Evolutionary conservation across 2,113 vertebrate species (phyloP).

Genomic region (Progne subis): DNA sequence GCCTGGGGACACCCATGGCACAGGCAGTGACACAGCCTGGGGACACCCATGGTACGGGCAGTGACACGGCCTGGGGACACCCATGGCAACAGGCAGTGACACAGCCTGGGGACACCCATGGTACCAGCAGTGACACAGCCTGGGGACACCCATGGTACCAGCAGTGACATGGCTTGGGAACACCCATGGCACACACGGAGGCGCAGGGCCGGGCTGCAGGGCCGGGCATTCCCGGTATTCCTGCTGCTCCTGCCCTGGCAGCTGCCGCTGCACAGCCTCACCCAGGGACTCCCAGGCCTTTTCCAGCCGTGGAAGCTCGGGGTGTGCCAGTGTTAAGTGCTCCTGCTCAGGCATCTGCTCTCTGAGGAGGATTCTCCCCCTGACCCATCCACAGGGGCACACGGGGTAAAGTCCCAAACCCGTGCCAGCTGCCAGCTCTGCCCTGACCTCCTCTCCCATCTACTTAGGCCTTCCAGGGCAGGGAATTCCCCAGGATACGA

Average conservation of each 20-base stretch:
- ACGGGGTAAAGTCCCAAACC: not conserved
- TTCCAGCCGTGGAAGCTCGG: fast-evolving
- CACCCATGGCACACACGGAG: not conserved
- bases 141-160: not conserved
- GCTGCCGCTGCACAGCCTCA: not conserved
- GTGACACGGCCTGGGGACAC: not conserved
- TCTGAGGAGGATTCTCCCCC: not conserved
- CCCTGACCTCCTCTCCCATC: not conserved
- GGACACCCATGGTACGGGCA: fast-evolving
- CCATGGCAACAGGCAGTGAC: fast-evolving
- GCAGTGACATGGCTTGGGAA: not conserved
- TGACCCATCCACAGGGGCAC: fast-evolving
- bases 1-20: not conserved
- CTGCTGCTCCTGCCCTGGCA: not conserved
- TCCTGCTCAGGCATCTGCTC: not conserved
- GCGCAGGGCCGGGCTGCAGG: not conserved
- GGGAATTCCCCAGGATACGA: not conserved
- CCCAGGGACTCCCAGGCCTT: not conserved
- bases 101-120: not conserved
- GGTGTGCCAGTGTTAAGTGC: not conserved
- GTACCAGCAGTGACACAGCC: not conserved
- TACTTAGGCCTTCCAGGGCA: not conserved
- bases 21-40: not conserved
- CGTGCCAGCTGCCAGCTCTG: not conserved
- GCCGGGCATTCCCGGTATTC: not conserved